Evolutionary conservation across 2,888 invertebrate genomes (phyloP), one percentile per base, ranked within the genome.

Genomic region (Agrotis puta): DNA sequence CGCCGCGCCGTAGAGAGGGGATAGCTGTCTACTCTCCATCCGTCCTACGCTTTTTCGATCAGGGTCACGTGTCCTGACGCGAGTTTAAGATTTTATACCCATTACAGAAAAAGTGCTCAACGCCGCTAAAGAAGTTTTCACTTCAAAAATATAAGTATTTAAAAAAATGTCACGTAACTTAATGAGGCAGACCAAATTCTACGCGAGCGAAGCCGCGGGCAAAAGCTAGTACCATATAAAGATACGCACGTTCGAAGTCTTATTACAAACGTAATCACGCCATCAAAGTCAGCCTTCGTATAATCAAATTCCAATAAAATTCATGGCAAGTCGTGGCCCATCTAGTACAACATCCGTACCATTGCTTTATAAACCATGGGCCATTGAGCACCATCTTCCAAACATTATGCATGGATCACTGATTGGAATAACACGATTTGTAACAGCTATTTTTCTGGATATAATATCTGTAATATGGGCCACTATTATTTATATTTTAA

Each of bases 221-320:
- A n/a, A n/a, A n/a, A n/a, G n/a, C n/a, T n/a, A n/a, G n/a, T 61
- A 48, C 48, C 18, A 53, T 63, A 3, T 20, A 69, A 56, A 63
- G 27, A 64, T 64, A 39, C 51, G 54, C 53, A 59, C 51, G 27
- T 64, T 50, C 39, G 14, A 70, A 67, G 70, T 74, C 84, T 86
- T 87, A 85, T 88, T 88, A 87, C 78, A 63, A 72, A 64, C 62
- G 82, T 82, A 87, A 90, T 88, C 86, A 81, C 85, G 82, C 86
- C 82, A 86, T 89, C 85, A 85, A 77, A 70, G 63, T 71, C 77
- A 74, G 77, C 64, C 72, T 63, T 62, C 79, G 85, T 79, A 87
- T 91, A 89, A 92, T 92, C 89, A 92, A 90, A 89, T 87, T 88
- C 88, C 88, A 90, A 91, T 92, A 90, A 90, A 91, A 91, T 89